Evolutionary conservation across 2,797 vertebrate genomes (phyloP), one percentile per base, ranked within the genome.

Genomic region (Lutjanus campechanus): DNA sequence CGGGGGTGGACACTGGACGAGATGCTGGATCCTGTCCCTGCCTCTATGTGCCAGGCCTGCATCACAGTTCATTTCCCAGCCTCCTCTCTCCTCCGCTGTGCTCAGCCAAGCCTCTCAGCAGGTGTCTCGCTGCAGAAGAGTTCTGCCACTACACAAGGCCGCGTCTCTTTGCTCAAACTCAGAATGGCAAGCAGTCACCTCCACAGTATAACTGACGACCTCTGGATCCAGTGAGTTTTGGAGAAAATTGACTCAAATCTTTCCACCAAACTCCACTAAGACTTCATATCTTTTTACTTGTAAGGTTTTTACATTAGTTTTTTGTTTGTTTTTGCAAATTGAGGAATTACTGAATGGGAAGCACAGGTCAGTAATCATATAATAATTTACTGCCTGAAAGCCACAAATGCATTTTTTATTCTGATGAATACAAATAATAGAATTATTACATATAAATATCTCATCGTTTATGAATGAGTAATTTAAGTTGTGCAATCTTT

Each of bases 71-170:
- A 90, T 88, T 93, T 93, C 88, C 69, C 90, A 86, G 87, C 87
- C 84, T 88, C 87, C 76, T 77, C 81, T 92, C 77, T 85, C 70
- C 85, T 90, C 81, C 54, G 44, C 83, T 88, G 50, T 61, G 83
- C 90, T 89, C 81, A 82, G 94, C 93, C 93, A 93, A 93, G 87
- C 82, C 84, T 94, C 93, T 54, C 90, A 90, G 93, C 93, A 94
- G 92, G 95, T 92, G 91, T 85, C 87, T 83, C 82, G 79, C 81
- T 82, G 83, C 91, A 83, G 76, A 84, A 66, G 81, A 86, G 87
- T 54, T 76, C 67, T 84, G 88, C 73, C 80, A 62, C 78, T 20
- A 54, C 67, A 49, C 80, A 51, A 69, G 73, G 69, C 58, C 8
- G 19, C 82, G 69, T 59, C 80, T 87, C 83, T 85, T 83, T 64